Evolutionary conservation across 1,140 invertebrate species (phyloP).

Genomic region (Drosophila pseudoananassae): DNA sequence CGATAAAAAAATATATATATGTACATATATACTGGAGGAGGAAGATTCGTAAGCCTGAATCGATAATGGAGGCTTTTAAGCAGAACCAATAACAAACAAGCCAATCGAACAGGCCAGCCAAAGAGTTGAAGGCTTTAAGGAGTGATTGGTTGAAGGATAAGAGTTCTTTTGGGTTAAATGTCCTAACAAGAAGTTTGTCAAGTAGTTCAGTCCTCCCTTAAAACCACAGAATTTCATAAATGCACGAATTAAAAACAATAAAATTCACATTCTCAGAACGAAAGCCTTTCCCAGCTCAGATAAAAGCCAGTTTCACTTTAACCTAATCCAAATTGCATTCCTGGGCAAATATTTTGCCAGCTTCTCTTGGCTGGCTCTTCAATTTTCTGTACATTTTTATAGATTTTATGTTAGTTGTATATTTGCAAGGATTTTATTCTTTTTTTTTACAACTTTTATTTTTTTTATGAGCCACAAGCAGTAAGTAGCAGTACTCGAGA

Average conservation of each 20-base stretch:
- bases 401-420: constrained; percentile 51
- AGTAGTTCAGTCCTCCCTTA: too few species aligned
- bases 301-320: constrained; percentile 9
- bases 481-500: constrained; percentile 67
- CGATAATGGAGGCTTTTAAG: constrained; percentile 35
- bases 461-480: constrained; percentile 58
- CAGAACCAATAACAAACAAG: constrained; percentile 47
- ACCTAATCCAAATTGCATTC: constrained; percentile 49
- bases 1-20: neutral
- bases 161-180: too few species aligned
- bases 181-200: too few species aligned
- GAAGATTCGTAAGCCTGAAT: constrained; percentile 35
- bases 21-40: neutral
- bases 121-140: constrained; percentile 30
- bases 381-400: constrained; percentile 53
- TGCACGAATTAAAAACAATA: neutral
- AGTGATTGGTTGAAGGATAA: constrained; percentile 5
- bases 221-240: too few species aligned
- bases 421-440: constrained; percentile 24
- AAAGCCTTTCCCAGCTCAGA: neutral
- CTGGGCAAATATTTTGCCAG: constrained; percentile 29
- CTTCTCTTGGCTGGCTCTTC: constrained; percentile 27
- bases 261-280: neutral
- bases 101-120: constrained; percentile 29
- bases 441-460: constrained; percentile 13